Percentiles rank a stretch among this genome's conserved stretches.
These are phyloP conservation scores for Neosilurus mollespiculum DNA, from an alignment of 2,797 vertebrate genomes.

Conservation along the genomic window DNA sequence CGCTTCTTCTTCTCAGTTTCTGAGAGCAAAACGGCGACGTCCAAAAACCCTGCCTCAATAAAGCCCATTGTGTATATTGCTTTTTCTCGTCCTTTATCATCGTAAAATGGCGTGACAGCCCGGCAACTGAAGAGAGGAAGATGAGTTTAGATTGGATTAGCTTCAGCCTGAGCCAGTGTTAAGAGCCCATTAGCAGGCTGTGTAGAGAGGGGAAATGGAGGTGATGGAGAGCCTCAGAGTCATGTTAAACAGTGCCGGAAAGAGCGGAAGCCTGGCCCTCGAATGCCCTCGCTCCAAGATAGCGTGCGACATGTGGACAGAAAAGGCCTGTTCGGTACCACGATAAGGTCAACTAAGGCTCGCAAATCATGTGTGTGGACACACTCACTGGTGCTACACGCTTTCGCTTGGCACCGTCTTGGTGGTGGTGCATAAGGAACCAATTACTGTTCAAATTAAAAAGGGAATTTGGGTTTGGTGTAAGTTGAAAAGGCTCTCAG, in stretches of 20 bases:
- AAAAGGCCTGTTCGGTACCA: not conserved
- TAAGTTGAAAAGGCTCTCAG: not conserved
- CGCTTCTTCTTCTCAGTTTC: not conserved
- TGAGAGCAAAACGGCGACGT: not conserved
- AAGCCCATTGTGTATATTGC: conserved; percentile 19
- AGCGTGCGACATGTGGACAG: not conserved
- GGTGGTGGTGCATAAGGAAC: not conserved
- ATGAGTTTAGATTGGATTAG: conserved; percentile 43
- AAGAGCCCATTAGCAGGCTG: conserved; percentile 42
- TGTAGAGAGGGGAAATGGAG: conserved; percentile 9
- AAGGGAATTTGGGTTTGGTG: not conserved
- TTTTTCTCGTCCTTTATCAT: conserved; percentile 22
- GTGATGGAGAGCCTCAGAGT: conserved; percentile 32
- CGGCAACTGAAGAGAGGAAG: conserved; percentile 24
- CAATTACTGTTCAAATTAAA: conserved; percentile 15
- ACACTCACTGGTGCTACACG: not conserved
- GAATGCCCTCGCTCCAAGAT: not conserved
- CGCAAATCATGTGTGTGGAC: not conserved
- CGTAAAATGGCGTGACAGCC: conserved; percentile 24
- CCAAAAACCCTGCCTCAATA: conserved; percentile 19
- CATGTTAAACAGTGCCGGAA: conserved; percentile 7
- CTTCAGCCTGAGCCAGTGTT: conserved; percentile 24
- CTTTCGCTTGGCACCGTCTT: not conserved
- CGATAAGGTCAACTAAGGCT: not conserved
- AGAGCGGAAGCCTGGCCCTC: conserved; percentile 23